Percentiles rank a stretch among this genome's conserved stretches.
These are phyloP conservation scores for Prorops nasuta DNA, from an alignment of 1,140 invertebrate species.

Conservation along the genomic window DNA sequence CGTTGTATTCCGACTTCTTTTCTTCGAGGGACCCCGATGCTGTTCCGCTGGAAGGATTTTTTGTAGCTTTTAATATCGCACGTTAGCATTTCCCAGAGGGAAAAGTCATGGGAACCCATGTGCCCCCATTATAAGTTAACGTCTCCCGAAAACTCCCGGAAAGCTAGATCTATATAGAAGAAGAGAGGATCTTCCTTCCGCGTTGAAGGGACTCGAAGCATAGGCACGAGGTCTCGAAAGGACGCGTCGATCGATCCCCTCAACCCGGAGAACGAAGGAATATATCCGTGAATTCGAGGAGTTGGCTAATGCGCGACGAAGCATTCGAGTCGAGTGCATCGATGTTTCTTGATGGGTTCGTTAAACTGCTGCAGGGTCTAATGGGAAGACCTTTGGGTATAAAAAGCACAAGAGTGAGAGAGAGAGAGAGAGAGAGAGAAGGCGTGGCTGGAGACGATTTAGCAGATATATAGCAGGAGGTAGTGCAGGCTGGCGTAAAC, in stretches of 20 bases:
- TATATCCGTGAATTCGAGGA: too few species aligned
- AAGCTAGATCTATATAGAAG: too few species aligned
- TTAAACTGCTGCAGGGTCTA: neutral
- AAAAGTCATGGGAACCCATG: constrained; percentile 37
- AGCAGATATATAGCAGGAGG: too few species aligned
- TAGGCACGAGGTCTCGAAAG: too few species aligned
- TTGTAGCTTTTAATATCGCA: constrained; percentile 49
- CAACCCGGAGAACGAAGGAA: too few species aligned
- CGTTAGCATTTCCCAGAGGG: constrained; percentile 55
- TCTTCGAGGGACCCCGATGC: constrained; percentile 26
- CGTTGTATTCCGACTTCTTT: constrained; percentile 46
- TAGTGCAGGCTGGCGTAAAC: too few species aligned
- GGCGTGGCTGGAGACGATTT: constrained; percentile 33
- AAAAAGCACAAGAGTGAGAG: constrained; percentile 28
- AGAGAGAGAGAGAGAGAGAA: constrained; percentile 19
- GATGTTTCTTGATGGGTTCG: too few species aligned
- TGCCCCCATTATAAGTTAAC: constrained; percentile 10
- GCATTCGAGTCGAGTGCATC: too few species aligned
- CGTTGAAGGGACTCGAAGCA: too few species aligned
- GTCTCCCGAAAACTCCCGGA: constrained; percentile 33
- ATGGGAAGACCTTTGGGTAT: constrained; percentile 15
- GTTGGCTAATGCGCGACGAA: too few species aligned
- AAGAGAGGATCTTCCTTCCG: too few species aligned
- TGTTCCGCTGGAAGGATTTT: constrained; percentile 39
- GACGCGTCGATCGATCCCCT: too few species aligned